Percentiles rank a stretch among this genome's conserved stretches.
phyloP scores from a whole-genome alignment of 2,797 vertebrate genomes.

The Acanthopagrus latus region DNA sequence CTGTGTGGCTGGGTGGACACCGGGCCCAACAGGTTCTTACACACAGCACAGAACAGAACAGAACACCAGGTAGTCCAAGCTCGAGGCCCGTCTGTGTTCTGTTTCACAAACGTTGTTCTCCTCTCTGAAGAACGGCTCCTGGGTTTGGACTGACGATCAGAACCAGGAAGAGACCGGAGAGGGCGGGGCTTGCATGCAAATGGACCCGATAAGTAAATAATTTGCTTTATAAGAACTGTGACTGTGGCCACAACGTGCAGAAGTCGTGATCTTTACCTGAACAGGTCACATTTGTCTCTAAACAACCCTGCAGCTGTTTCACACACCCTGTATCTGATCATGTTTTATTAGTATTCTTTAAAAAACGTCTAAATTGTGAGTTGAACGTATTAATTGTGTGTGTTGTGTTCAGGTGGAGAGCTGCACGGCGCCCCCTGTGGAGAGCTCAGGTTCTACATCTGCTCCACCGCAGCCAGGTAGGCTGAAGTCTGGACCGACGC shows the following conservation, averaged over 20 bases:
- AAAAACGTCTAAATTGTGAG: too few species aligned
- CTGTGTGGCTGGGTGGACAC: slow-evolving; percentile 40
- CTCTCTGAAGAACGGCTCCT: slow-evolving; percentile 5
- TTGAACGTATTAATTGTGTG: not conserved
- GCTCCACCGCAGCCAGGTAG: slow-evolving; percentile 35
- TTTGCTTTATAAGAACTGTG: too few species aligned
- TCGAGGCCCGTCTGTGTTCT: not conserved
- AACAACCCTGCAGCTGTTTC: too few species aligned
- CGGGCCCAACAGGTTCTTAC: not conserved
- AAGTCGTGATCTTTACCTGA: too few species aligned
- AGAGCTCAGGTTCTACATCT: slow-evolving; percentile 62
- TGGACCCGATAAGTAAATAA: slow-evolving; percentile 24
- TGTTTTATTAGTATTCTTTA: too few species aligned
- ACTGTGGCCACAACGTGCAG: too few species aligned
- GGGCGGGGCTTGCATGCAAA: slow-evolving; percentile 20
- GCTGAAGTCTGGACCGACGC: not conserved
- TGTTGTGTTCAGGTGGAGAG: slow-evolving; percentile 35
- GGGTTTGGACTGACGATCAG: slow-evolving; percentile 40
- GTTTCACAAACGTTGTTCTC: not conserved
- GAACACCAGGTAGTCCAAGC: too few species aligned
- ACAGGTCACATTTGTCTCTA: too few species aligned
- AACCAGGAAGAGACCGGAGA: rapidly evolving
- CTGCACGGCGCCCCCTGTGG: slow-evolving; percentile 42
- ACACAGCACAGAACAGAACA: too few species aligned
- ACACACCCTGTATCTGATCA: too few species aligned